Base-by-base conservation (phyloP, 2,113 vertebrate genomes). In the Corythoichthys intestinalis region DNA sequence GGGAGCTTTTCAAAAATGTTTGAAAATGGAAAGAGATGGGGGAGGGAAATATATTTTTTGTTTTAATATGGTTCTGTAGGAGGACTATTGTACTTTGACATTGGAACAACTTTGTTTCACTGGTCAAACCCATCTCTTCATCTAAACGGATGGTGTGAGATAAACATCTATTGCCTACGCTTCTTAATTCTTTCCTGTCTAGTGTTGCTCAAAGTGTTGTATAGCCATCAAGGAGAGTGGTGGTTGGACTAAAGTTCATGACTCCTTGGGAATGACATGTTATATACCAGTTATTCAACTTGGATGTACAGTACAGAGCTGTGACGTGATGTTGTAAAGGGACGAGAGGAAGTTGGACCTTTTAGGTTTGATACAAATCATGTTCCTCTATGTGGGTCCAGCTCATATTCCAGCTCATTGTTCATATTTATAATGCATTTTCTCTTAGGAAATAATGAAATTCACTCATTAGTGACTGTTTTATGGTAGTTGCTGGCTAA, bases 151-250 rank as follows among this genome's bases (percentile, higher is more conserved):
- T 88, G 82, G 85, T 0, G 64, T 41, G 77, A 79, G 87, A 86
- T 90, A 93, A 91, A 91, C 89, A 91, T 89, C 80, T 86, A 89
- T 89, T 85, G 87, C 78, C 75, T 89, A 84, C 77, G 86, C 86
- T 91, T 90, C 87, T 85, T 80, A 85, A 86, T 82, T 8, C 28
- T 77, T 92, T 93, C 92, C 92, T 92, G 91, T 92, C 92, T 91
- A 85, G 85, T 91, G 91, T 89, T 80, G 80, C 88, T 83, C 85
- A 82, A 87, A 84, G 84, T 75, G 85, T 86, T 71, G 66, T 79
- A 84, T 87, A 84, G 85, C 77, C 84, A 81, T 74, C 34, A 13
- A 82, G 20, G 20, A 28, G 20, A 28, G 20, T 83, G 82, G 84
- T 89, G 83, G 69, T 37, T 63, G 89, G 86, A 91, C 89, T 90